phyloP scores from a whole-genome alignment of 2,113 vertebrate genomes.

The Lampris megalopsis region DNA sequence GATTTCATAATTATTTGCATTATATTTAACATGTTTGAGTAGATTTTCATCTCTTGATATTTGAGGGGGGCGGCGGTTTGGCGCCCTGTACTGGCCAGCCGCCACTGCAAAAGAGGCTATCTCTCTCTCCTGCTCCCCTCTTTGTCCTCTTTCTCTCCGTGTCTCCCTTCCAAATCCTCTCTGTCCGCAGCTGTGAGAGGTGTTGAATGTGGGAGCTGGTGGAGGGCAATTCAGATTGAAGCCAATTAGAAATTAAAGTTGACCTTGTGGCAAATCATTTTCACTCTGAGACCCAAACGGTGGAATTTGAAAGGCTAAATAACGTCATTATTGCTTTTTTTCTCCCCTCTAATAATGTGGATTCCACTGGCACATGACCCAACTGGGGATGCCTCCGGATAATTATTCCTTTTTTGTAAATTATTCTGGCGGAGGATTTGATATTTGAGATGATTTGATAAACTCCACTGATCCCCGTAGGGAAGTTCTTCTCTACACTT shows the following conservation, averaged over 20 bases:
- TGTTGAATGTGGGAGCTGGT: slow-evolving; percentile 45
- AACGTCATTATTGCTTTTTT: slow-evolving; percentile 51
- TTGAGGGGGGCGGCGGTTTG: too few relatives aligned
- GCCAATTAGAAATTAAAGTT: slow-evolving; percentile 64
- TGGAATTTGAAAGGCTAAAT: slow-evolving; percentile 53
- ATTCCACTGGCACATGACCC: slow-evolving; percentile 21
- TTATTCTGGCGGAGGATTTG: slow-evolving; percentile 3
- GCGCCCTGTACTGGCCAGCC: too few relatives aligned
- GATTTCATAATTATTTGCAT: too few relatives aligned
- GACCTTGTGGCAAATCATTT: slow-evolving; percentile 52
- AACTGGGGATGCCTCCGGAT: slow-evolving; percentile 25
- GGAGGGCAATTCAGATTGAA: slow-evolving; percentile 60
- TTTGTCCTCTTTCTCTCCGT: not conserved
- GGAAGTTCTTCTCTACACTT: too few relatives aligned
- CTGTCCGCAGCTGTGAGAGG: slow-evolving; percentile 36
- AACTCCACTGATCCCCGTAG: too few relatives aligned
- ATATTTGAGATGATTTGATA: not conserved
- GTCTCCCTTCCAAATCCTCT: not conserved
- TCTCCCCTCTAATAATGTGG: slow-evolving; percentile 20
- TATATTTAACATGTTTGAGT: too few relatives aligned
- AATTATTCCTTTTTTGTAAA: slow-evolving; percentile 1
- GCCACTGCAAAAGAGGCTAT: too few relatives aligned
- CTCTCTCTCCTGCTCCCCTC: not conserved
- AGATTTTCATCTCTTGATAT: too few relatives aligned
- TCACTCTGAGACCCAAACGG: slow-evolving; percentile 48